These are phyloP conservation scores for Scomber colias DNA, from an alignment of 2,113 vertebrate genomes.

Conservation along the genomic window DNA sequence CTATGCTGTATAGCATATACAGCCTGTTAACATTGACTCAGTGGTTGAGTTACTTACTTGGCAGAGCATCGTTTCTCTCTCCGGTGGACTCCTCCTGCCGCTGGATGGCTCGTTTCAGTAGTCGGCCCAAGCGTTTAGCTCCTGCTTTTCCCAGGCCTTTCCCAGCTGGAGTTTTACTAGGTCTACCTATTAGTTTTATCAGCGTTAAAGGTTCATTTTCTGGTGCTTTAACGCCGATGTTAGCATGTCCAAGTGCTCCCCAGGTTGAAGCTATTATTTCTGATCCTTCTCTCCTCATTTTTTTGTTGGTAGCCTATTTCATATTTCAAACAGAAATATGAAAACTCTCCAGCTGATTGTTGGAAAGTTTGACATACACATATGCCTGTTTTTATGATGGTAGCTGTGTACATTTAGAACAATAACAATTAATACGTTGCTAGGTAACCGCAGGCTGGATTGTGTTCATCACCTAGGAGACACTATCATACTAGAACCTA, in stretches of 20 bases:
- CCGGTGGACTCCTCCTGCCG: background rate
- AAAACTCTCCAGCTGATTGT: background rate
- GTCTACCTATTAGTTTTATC: background rate
- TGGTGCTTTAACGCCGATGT: fast-evolving
- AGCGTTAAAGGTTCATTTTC: background rate
- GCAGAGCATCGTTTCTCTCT: background rate
- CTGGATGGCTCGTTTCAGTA: constrained; percentile 41
- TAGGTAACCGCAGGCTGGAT: background rate
- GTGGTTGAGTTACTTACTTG: constrained; percentile 37
- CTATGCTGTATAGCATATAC: too few relatives aligned
- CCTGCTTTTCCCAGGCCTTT: constrained; percentile 56
- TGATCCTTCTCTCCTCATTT: constrained; percentile 16
- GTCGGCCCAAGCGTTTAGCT: constrained; percentile 47
- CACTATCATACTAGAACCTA: too few relatives aligned
- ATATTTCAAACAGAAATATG: constrained; percentile 1
- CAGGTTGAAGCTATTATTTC: background rate
- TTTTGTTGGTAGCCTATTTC: background rate
- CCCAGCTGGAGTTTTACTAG: background rate
- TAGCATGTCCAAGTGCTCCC: background rate
- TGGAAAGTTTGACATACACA: background rate
- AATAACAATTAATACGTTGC: constrained; percentile 25
- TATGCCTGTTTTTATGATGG: background rate
- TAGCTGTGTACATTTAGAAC: background rate
- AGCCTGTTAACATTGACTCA: too few relatives aligned
- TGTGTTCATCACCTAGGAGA: too few relatives aligned